phyloP scores from a whole-genome alignment of 2,797 vertebrate genomes.

The Enoplosus armatus region DNA sequence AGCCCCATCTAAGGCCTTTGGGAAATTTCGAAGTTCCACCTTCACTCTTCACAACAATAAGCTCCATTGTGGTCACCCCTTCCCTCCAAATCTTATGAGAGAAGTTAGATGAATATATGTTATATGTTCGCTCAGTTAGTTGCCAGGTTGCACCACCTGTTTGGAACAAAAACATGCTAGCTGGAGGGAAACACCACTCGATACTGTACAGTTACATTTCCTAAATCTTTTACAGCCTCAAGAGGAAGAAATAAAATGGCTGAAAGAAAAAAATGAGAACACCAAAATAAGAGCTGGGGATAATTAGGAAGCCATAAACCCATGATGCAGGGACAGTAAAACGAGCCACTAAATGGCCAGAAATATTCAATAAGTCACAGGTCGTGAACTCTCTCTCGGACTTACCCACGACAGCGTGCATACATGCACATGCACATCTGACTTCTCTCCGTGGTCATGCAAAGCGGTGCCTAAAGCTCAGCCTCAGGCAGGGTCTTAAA shows the following conservation, averaged over 20 bases:
- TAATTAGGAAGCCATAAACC: conserved; percentile 54
- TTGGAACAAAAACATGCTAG: conserved; percentile 1
- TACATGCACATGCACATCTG: conserved; percentile 8
- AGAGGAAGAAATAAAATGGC: conserved; percentile 46
- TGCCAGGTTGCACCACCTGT: conserved; percentile 12
- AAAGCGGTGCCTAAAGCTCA: conserved; percentile 66
- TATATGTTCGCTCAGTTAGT: background rate
- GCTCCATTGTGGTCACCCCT: background rate
- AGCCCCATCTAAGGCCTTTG: background rate
- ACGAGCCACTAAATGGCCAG: conserved; percentile 38
- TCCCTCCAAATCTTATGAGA: background rate
- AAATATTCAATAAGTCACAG: conserved; percentile 36
- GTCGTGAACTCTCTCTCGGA: conserved; percentile 45
- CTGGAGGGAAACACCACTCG: conserved; percentile 15
- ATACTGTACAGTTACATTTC: conserved; percentile 26
- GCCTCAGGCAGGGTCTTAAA: conserved; percentile 76
- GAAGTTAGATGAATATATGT: conserved; percentile 21
- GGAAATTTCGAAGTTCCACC: conserved; percentile 19
- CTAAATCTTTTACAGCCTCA: conserved; percentile 35
- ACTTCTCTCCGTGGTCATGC: conserved; percentile 51
- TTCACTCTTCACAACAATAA: conserved; percentile 16
- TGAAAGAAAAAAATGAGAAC: conserved; percentile 17
- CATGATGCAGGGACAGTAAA: conserved; percentile 35
- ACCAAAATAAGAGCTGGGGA: conserved; percentile 44
- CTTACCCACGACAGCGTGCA: conserved; percentile 10